Percentiles rank a stretch among this genome's conserved stretches.
Evolutionary conservation across 2,113 vertebrate species (phyloP).

Genomic region (Mobula birostris): DNA sequence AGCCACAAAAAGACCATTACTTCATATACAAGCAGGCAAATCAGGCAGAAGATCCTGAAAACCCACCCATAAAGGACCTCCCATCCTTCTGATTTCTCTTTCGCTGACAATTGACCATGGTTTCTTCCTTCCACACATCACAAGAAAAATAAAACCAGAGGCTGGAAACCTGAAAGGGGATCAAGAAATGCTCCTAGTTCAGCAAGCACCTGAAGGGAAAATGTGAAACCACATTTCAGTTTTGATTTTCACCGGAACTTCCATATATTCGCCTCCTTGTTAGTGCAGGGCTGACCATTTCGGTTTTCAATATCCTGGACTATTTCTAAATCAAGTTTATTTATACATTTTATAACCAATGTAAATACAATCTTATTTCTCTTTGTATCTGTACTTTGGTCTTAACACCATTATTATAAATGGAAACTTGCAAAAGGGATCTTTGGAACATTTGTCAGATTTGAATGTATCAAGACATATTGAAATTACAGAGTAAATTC

Average conservation of each 20-base stretch:
- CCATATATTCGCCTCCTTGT: neutral
- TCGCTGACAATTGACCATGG: neutral
- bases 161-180: neutral
- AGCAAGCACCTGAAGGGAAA: neutral
- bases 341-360: conserved; percentile 26
- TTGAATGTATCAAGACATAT: neutral
- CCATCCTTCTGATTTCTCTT: neutral
- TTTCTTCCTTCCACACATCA: neutral
- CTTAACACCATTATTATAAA: neutral
- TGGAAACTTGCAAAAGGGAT: neutral
- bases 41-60: conserved; percentile 43
- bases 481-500: neutral
- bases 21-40: conserved; percentile 75
- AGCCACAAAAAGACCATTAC: conserved; percentile 71
- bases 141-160: neutral
- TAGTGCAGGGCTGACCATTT: neutral
- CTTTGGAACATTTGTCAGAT: neutral
- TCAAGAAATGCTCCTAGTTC: neutral
- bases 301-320: neutral
- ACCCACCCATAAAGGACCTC: conserved; percentile 52
- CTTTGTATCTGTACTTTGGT: no score
- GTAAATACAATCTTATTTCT: neutral
- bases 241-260: neutral
- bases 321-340: conserved; percentile 1
- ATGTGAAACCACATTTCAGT: neutral